Conservation (phyloP, 2,888 invertebrate species). For the Microplitis deprimator region DNA sequence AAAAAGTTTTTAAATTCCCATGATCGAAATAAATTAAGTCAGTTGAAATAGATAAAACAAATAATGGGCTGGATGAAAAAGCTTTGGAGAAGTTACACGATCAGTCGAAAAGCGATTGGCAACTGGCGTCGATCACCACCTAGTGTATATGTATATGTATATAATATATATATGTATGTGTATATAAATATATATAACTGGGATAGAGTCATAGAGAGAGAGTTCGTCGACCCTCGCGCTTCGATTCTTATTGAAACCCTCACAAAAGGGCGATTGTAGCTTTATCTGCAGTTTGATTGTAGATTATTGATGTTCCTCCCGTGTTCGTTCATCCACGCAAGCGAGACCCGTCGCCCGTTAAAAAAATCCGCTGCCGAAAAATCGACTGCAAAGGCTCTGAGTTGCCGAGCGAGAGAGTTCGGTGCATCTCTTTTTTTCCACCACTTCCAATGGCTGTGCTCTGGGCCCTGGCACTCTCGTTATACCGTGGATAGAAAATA, state of each 20-base stretch:
- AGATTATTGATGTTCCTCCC: conserved; percentile 71
- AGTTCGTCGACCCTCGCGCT: conserved; percentile 59
- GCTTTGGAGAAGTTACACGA: conserved; percentile 26
- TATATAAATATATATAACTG: conserved; percentile 19
- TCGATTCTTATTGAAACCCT: conserved; percentile 69
- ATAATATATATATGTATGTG: neutral
- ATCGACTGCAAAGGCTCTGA: conserved; percentile 64
- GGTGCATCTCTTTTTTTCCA: conserved; percentile 22
- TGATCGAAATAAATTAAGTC: neutral
- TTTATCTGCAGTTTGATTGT: conserved; percentile 71
- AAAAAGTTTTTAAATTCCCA: neutral
- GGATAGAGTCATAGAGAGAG: conserved; percentile 34
- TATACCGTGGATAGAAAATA: conserved; percentile 43
- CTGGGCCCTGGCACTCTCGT: conserved; percentile 51
- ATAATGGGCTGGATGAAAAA: conserved; percentile 1
- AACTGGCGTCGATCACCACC: conserved; percentile 39
- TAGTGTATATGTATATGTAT: conserved; percentile 23
- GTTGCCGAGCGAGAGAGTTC: conserved; percentile 3
- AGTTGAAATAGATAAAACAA: neutral
- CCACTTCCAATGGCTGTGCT: neutral
- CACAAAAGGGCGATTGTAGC: conserved; percentile 70
- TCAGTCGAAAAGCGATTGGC: conserved; percentile 41
- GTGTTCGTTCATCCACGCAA: conserved; percentile 67
- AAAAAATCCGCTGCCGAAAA: conserved; percentile 65
- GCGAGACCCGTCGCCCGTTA: conserved; percentile 62